Evolutionary conservation across 2,888 invertebrate genomes (phyloP), one percentile per base, ranked within the genome.

Genomic region (Pollenia labialis): DNA sequence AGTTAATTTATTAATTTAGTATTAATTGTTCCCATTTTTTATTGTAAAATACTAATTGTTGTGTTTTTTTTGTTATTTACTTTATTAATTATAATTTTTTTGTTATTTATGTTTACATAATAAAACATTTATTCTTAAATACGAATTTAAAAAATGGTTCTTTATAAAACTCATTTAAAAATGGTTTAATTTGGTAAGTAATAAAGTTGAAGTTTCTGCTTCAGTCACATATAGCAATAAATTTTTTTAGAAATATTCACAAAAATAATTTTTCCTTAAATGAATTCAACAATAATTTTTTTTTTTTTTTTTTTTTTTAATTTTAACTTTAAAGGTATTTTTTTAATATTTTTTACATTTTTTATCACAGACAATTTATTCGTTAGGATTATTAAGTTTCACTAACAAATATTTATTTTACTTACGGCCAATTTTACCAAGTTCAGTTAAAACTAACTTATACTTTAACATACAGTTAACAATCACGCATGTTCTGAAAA

Each of bases 361-460:
- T 32, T 81, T 87, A 87, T 87, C 87, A 87, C 87, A 87, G 87
- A 81, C 84, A 77, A 83, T 74, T 81, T 50, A 81, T 84, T 77
- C 18, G 60, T 85, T 85, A 84, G 84, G 11, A 32, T 50, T 23
- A 23, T 72, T 56, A 14, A 76, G 16, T 44, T 68, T 66, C 56
- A 14, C 79, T 79, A 84, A 74, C 79, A 84, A 79, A 84, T 64
- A 72, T 64, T 83, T 16, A 52, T 75, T 54, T 62, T 62, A 50
- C 80, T 81, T 87, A 23, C 18, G 18, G 18, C 18, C 18, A 18
- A 18, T 18, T 18, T 18, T 2, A 18, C 18, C 18, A 18, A 18
- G 1, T 18, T 18, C 18, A 18, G 18, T 18, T 18, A 18, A 18
- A 18, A 18, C 18, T 18, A 18, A 18, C 18, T 18, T 1, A 1